Evolutionary conservation across 2,888 invertebrate species (phyloP).

Genomic region (Molanna angustata): DNA sequence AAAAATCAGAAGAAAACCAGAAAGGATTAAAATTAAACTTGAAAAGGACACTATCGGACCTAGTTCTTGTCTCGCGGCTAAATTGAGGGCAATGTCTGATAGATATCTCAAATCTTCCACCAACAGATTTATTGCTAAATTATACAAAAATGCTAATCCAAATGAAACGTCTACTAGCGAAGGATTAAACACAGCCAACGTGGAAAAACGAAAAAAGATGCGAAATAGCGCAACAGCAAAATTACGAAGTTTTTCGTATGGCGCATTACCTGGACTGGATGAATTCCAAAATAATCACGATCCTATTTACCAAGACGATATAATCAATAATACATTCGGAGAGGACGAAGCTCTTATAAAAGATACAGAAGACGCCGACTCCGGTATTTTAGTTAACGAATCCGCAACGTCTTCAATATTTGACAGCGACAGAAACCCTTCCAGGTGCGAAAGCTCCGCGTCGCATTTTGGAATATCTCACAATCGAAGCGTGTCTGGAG

Average conservation of each 20-base stretch:
- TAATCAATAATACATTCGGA: constrained; percentile 50
- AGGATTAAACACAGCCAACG: constrained; percentile 35
- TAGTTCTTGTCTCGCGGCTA: constrained; percentile 65
- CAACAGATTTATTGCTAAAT: constrained; percentile 64
- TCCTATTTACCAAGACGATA: constrained; percentile 62
- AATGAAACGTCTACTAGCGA: constrained; percentile 43
- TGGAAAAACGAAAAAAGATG: constrained; percentile 45
- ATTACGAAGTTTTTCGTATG: constrained; percentile 71
- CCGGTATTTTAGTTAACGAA: constrained; percentile 72
- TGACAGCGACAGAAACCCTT: constrained; percentile 55
- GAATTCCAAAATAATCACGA: constrained; percentile 62
- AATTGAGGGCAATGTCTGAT: constrained; percentile 70
- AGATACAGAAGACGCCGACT: constrained; percentile 70
- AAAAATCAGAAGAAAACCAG: constrained; percentile 51
- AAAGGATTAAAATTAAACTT: constrained; percentile 49
- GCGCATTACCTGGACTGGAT: constrained; percentile 68
- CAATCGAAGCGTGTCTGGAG: constrained; percentile 52
- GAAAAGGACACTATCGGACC: constrained; percentile 53
- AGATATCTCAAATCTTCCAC: constrained; percentile 69
- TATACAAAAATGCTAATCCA: constrained; percentile 56
- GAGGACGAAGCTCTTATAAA: constrained; percentile 57
- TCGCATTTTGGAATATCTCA: constrained; percentile 45
- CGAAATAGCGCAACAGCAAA: constrained; percentile 52
- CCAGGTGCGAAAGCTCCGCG: constrained; percentile 54
- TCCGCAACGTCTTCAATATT: constrained; percentile 67